Conservation (phyloP, 2,113 vertebrate species). For the Terrapene triunguis region DNA sequence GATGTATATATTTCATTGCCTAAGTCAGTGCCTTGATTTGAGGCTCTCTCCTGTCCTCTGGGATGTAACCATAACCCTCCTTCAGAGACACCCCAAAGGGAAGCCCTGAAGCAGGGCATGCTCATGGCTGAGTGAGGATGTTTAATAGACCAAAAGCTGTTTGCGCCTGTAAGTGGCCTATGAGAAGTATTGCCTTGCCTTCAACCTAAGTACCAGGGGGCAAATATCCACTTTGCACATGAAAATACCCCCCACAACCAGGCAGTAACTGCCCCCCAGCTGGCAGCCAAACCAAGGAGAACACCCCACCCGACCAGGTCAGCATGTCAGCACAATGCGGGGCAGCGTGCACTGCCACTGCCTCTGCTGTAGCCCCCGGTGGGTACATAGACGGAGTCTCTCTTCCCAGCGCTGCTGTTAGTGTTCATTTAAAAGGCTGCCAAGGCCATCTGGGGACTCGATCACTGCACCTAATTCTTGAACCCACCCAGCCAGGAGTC, state of each 20-base stretch:
- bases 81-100: not conserved
- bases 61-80: not conserved
- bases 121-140: accelerated
- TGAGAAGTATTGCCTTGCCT: not conserved
- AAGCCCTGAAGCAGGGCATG: accelerated
- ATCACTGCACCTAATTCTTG: accelerated
- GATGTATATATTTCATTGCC: not conserved
- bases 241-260: not conserved
- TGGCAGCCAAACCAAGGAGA: not conserved
- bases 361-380: not conserved
- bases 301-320: not conserved
- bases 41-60: not conserved
- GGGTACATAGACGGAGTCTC: accelerated
- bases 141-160: not conserved
- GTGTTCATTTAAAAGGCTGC: not conserved
- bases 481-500: not conserved
- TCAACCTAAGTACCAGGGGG: not conserved
- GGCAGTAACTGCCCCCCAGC: not conserved
- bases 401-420: not conserved
- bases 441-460: not conserved
- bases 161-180: not conserved
- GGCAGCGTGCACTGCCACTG: not conserved
- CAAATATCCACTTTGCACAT: not conserved
- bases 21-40: no score
- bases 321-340: accelerated